Percentiles rank a stretch among this genome's conserved stretches.
Evolutionary conservation across 2,797 vertebrate genomes (phyloP).

Genomic region (Paedocypris micromegethes): DNA sequence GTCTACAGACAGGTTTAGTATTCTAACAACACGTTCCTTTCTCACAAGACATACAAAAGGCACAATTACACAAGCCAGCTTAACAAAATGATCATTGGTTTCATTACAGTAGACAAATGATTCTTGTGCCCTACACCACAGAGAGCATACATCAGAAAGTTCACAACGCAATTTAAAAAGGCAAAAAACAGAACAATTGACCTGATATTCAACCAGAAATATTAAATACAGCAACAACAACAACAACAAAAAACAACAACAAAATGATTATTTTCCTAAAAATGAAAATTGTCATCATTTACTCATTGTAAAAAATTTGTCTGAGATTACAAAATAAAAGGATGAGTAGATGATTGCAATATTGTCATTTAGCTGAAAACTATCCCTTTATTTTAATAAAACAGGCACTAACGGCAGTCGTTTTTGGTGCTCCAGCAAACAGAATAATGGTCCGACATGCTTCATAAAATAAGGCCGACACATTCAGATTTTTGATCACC

Average conservation of each 20-base stretch:
- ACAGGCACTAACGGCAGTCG: too few relatives aligned
- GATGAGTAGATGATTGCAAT: too few relatives aligned
- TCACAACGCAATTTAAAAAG: conserved; percentile 6
- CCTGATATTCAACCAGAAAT: too few relatives aligned
- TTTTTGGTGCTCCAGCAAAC: conserved; percentile 22
- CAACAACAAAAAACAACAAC: neutral
- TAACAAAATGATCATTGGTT: conserved; percentile 39
- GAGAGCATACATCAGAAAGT: conserved; percentile 7
- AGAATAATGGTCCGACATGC: conserved; percentile 1
- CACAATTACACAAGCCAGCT: neutral
- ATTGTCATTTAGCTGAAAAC: too few relatives aligned
- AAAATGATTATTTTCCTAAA: too few relatives aligned
- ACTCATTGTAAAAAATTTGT: too few relatives aligned
- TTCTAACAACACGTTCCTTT: neutral
- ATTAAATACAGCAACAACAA: neutral
- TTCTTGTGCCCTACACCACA: conserved; percentile 21
- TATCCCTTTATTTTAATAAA: too few relatives aligned
- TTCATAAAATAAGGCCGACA: conserved; percentile 7
- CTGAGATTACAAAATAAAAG: too few relatives aligned
- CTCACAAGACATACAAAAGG: neutral
- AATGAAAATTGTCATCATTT: too few relatives aligned
- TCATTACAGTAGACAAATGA: conserved; percentile 22
- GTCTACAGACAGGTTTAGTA: conserved; percentile 4
- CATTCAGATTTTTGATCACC: conserved; percentile 12
- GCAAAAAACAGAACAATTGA: too few relatives aligned